Conservation (phyloP, 1,140 invertebrate genomes). For the Phthorimaea operculella region DNA sequence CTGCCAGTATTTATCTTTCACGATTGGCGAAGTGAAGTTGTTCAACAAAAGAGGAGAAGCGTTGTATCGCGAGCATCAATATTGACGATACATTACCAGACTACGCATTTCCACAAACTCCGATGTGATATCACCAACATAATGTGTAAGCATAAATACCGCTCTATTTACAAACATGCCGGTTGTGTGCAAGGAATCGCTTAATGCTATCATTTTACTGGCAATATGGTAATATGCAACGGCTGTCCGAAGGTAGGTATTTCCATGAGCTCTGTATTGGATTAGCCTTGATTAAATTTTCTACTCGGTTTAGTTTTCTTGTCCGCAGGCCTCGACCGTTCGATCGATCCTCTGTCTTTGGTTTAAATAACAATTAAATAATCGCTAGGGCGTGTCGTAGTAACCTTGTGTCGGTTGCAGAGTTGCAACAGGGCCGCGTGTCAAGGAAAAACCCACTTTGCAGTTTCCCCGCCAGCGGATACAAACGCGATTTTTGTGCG, state of each 20-base stretch:
- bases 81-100: constrained; percentile 1
- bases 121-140: constrained; percentile 2
- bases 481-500: neutral
- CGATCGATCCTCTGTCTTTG: constrained; percentile 36
- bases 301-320: constrained; percentile 10
- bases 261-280: neutral
- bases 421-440: constrained; percentile 61
- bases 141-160: constrained; percentile 2
- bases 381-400: constrained; percentile 60
- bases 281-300: constrained; percentile 3
- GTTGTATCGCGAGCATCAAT: neutral
- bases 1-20: neutral
- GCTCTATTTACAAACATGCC: neutral
- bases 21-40: neutral
- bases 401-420: constrained; percentile 59
- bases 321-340: constrained; percentile 20
- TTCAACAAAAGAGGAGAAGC: neutral
- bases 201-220: neutral
- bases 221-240: neutral
- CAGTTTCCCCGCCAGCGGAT: constrained; percentile 62
- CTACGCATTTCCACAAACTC: neutral
- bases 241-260: neutral
- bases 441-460: constrained; percentile 64
- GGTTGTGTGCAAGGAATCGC: neutral
- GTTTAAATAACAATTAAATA: constrained; percentile 66